Percentiles rank a stretch among this genome's conserved stretches.
phyloP scores from a whole-genome alignment of 2,797 vertebrate genomes.

The Eremophila alpestris region DNA sequence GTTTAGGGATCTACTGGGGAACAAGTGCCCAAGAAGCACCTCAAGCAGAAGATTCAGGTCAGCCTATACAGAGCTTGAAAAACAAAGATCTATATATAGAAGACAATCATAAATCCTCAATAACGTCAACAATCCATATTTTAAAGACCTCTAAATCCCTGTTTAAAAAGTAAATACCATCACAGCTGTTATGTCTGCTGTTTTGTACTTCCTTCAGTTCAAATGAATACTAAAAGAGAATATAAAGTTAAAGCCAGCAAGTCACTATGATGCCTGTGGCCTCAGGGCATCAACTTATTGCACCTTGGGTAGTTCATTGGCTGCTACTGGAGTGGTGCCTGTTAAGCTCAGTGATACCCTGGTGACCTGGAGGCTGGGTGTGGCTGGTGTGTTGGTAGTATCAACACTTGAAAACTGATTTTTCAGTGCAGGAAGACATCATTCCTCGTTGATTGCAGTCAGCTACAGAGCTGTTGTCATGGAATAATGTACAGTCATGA shows the following conservation, averaged over 20 bases:
- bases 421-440: neutral
- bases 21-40: neutral
- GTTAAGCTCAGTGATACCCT: neutral
- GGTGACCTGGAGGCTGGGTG: neutral
- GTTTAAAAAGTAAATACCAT: neutral
- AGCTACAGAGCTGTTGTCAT: neutral
- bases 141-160: neutral
- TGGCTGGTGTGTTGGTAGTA: neutral
- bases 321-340: neutral
- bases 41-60: neutral
- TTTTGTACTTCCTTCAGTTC: constrained; percentile 1
- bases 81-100: neutral
- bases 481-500: neutral
- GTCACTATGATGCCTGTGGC: neutral
- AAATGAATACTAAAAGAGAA: constrained; percentile 21
- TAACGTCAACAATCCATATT: neutral
- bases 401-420: neutral
- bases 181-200: neutral
- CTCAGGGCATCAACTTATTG: neutral
- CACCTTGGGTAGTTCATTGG: neutral
- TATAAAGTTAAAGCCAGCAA: neutral
- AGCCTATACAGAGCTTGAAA: neutral
- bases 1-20: neutral
- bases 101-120: neutral
- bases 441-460: neutral